phyloP scores from a whole-genome alignment of 2,888 invertebrate genomes.

The Orthonychiurus folsomi region DNA sequence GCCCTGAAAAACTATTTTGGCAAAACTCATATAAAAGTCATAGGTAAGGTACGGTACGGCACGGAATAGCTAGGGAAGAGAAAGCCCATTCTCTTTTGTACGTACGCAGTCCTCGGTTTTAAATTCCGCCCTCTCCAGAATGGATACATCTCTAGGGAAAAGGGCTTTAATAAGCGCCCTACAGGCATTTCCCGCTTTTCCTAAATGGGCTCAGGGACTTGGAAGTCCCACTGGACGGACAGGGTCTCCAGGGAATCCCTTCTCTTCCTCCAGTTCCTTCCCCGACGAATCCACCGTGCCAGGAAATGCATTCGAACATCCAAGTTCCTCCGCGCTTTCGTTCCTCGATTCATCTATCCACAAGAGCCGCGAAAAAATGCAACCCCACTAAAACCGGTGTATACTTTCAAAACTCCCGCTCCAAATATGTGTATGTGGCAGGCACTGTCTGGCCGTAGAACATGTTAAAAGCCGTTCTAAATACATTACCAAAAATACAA shows the following conservation, averaged over 20 bases:
- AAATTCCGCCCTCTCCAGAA: slow-evolving; percentile 40
- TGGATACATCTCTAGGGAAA: slow-evolving; percentile 40
- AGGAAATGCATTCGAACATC: neutral
- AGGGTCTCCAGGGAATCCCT: slow-evolving; percentile 36
- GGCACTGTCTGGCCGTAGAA: no score
- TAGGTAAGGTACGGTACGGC: slow-evolving; percentile 6
- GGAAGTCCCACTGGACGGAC: slow-evolving; percentile 33
- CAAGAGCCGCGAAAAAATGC: no score
- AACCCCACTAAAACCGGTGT: no score
- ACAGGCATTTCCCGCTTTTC: slow-evolving; percentile 39
- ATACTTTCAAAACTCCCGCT: no score
- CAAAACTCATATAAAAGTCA: slow-evolving; percentile 25
- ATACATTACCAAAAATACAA: no score
- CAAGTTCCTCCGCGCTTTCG: no score
- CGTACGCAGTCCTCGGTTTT: slow-evolving; percentile 40
- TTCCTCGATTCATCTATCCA: no score
- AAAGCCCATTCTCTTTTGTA: slow-evolving; percentile 39
- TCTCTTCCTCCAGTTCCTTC: slow-evolving; percentile 17
- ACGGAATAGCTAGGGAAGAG: slow-evolving; percentile 11
- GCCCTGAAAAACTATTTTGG: slow-evolving; percentile 29
- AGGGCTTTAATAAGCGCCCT: slow-evolving; percentile 40
- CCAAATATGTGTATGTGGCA: no score
- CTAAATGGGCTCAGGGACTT: slow-evolving; percentile 40
- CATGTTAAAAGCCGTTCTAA: no score
- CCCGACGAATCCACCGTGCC: no score